Base-by-base conservation (phyloP, 92 coral and sea anemone species). In the Actinostola sp. region DNA sequence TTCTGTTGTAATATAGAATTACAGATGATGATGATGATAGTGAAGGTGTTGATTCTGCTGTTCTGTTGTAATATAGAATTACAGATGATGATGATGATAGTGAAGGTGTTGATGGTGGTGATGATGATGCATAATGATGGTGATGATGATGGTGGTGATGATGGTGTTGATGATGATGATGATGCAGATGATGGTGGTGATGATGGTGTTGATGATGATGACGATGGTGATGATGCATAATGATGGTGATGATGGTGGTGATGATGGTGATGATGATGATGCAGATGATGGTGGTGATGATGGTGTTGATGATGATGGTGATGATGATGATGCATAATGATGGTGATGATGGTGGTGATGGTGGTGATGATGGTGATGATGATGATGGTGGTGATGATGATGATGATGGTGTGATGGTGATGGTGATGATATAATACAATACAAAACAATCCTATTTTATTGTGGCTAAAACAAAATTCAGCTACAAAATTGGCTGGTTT, bases 291-390 rank as follows among this genome's bases (percentile, higher is more conserved):
- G 19, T 48, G 54, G 19, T 48, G 16, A 48, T 48, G 12, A 48
- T 13, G 19, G 19, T 48, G 54, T 4, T 48, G 54, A 4, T 48
- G 21, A 13, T 48, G 54, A 23, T 8, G 54, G 19, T 48, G 54
- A 48, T 48, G 54, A n/a, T n/a, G n/a, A n/a, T n/a, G n/a, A n/a
- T n/a, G n/a, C n/a, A n/a, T n/a, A n/a, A 17, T 48, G 54, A 3
- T 48, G 54, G 21, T 48, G 54, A 14, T 48, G 54, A 48, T 48
- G 54, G 19, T 23, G 19, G 19, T 48, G 54, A 48, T 48, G 54
- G 19, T 48, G 54, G 19, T 48, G 16, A 48, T 48, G 12, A 48
- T 13, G 19, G 19, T 48, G 54, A 17, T 48, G 54, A 4, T 48
- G 21, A 13, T 48, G 54, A 23, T 8, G 54, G 19, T 48, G 54